Conservation (phyloP, 2,113 vertebrate species). For the Xyrauchen texanus region DNA sequence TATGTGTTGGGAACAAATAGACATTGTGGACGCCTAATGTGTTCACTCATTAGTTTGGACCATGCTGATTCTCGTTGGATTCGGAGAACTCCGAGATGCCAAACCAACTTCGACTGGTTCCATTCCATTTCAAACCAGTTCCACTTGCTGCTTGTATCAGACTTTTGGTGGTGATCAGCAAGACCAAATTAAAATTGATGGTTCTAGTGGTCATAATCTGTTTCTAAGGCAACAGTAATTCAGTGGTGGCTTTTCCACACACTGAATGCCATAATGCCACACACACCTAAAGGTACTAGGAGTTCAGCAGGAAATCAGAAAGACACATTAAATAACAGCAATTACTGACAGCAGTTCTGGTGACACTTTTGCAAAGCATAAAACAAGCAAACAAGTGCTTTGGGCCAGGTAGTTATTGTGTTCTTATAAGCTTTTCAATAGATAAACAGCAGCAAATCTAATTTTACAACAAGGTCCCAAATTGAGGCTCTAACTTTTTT, state of each 20-base stretch:
- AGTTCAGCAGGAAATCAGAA: slow-evolving; percentile 45
- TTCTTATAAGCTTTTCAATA: slow-evolving; percentile 18
- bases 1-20: background rate
- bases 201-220: background rate
- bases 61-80: background rate
- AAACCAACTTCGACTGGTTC: background rate
- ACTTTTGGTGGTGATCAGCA: slow-evolving; percentile 14
- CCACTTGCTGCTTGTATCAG: background rate
- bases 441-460: background rate
- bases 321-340: slow-evolving; percentile 44
- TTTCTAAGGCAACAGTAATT: slow-evolving; percentile 32
- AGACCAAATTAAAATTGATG: slow-evolving; percentile 22
- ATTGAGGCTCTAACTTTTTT: slow-evolving; percentile 49
- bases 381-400: slow-evolving; percentile 64
- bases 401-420: slow-evolving; percentile 40
- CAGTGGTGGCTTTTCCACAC: background rate
- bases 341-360: slow-evolving; percentile 42
- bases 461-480: slow-evolving; percentile 35
- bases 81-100: background rate
- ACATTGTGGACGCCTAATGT: background rate
- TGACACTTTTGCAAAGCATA: slow-evolving; percentile 40
- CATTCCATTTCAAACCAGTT: slow-evolving; percentile 2
- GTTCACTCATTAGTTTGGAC: background rate
- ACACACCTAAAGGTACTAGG: background rate
- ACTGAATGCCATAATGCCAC: background rate